Percentiles rank a stretch among this genome's conserved stretches.
Evolutionary conservation across 2,888 invertebrate genomes (phyloP).

Genomic region (Caenorhabditis drosophilae): DNA sequence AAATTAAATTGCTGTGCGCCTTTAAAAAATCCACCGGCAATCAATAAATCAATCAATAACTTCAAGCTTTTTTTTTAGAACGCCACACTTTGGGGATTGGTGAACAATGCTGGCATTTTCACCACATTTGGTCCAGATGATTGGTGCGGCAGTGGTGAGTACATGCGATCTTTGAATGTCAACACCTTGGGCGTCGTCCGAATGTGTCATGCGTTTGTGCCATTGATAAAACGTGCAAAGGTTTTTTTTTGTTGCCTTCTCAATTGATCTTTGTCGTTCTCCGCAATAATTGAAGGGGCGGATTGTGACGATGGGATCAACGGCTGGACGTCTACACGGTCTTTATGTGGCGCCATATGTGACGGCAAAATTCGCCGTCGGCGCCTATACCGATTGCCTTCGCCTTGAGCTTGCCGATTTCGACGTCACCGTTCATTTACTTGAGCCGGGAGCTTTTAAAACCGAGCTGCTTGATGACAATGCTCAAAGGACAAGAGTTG

Average conservation of each 20-base stretch:
- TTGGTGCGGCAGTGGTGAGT: conserved; percentile 84
- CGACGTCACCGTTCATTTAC: conserved; percentile 54
- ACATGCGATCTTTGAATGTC: conserved; percentile 76
- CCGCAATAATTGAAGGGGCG: conserved; percentile 69
- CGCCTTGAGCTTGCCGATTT: conserved; percentile 55
- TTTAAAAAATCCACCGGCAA: too few relatives aligned
- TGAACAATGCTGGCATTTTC: conserved; percentile 90
- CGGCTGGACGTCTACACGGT: conserved; percentile 69
- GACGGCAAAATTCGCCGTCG: conserved; percentile 63
- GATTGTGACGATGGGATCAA: conserved; percentile 71
- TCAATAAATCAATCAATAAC: too few relatives aligned
- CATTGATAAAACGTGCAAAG: conserved; percentile 56
- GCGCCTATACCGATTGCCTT: conserved; percentile 63
- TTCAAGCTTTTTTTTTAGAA: conserved; percentile 73
- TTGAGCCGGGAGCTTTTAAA: conserved; percentile 66
- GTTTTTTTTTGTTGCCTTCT: too few relatives aligned
- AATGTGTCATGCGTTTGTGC: conserved; percentile 59
- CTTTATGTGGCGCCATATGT: conserved; percentile 60
- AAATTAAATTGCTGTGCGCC: too few relatives aligned
- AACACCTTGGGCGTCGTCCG: conserved; percentile 79
- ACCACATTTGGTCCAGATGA: conserved; percentile 85
- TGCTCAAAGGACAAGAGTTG: conserved; percentile 56
- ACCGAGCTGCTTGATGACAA: conserved; percentile 57
- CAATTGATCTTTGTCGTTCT: too few relatives aligned
- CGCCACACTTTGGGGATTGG: conserved; percentile 89